These are phyloP conservation scores for Poeciliopsis infans DNA, from an alignment of 2,797 vertebrate species.

Conservation along the genomic window DNA sequence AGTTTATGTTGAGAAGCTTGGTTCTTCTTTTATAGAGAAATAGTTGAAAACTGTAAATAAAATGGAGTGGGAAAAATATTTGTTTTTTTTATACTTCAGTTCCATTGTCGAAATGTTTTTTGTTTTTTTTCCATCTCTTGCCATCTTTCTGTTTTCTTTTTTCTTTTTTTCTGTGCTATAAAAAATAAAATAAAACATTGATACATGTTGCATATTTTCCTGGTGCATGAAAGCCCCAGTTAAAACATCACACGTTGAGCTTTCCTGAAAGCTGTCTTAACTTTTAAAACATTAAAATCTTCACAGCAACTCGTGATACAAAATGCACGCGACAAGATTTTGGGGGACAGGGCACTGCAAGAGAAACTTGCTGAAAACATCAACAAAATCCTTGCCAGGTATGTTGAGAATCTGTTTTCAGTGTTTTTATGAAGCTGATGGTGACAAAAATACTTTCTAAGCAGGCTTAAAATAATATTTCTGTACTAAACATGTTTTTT, in stretches of 20 bases:
- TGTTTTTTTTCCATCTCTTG: not conserved
- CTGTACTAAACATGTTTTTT: not conserved
- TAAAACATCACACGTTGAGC: not conserved
- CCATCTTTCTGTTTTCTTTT: not conserved
- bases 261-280: not conserved
- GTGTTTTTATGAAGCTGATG: not conserved
- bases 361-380: slow-evolving; percentile 99
- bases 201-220: not conserved
- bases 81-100: not conserved
- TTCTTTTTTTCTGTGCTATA: not conserved
- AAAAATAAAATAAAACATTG: not conserved
- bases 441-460: not conserved
- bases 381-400: slow-evolving; percentile 97
- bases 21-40: not conserved
- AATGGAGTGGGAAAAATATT: not conserved
- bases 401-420: slow-evolving; percentile 35
- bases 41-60: not conserved
- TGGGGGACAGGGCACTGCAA: slow-evolving; percentile 93
- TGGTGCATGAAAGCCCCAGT: not conserved
- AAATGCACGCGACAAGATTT: slow-evolving; percentile 96
- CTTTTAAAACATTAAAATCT: slow-evolving; percentile 30
- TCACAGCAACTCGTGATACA: slow-evolving; percentile 97
- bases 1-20: slow-evolving; percentile 57
- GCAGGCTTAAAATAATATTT: not conserved
- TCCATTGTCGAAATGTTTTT: not conserved